Conservation (phyloP, 2,113 vertebrate genomes). For the Kobus ellipsiprymnus region DNA sequence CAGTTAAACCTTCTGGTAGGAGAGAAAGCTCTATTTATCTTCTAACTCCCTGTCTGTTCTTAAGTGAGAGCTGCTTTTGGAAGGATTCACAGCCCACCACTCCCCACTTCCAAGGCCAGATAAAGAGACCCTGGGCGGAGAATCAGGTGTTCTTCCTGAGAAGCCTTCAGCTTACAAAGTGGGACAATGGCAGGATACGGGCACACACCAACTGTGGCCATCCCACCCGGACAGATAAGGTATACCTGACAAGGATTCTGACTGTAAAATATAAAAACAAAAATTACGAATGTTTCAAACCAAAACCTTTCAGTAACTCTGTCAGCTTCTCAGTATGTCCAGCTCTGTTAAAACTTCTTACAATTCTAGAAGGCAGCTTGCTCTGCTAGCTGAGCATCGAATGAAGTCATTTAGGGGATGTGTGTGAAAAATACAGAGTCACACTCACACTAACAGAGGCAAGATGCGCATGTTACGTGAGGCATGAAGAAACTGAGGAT, state of each 20-base stretch:
- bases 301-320: not conserved
- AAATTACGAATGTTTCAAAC: not conserved
- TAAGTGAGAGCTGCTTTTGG: not conserved
- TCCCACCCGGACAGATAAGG: not conserved
- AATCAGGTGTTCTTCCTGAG: not conserved
- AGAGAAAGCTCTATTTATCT: not conserved
- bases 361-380: not conserved
- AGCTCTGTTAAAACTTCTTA: not conserved
- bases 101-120: no score
- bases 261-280: not conserved
- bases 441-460: not conserved
- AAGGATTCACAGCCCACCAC: fast-evolving
- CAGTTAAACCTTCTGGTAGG: not conserved
- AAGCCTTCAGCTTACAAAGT: not conserved
- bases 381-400: not conserved
- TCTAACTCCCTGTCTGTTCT: fast-evolving
- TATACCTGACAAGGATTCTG: not conserved
- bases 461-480: not conserved
- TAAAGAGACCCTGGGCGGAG: not conserved
- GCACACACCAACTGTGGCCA: fast-evolving
- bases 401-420: not conserved
- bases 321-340: not conserved
- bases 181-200: no score
- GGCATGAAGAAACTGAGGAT: not conserved
- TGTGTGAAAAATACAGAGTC: not conserved